These are phyloP conservation scores for Camponotus floridanus DNA, from an alignment of 1,140 invertebrate genomes.

Conservation along the genomic window DNA sequence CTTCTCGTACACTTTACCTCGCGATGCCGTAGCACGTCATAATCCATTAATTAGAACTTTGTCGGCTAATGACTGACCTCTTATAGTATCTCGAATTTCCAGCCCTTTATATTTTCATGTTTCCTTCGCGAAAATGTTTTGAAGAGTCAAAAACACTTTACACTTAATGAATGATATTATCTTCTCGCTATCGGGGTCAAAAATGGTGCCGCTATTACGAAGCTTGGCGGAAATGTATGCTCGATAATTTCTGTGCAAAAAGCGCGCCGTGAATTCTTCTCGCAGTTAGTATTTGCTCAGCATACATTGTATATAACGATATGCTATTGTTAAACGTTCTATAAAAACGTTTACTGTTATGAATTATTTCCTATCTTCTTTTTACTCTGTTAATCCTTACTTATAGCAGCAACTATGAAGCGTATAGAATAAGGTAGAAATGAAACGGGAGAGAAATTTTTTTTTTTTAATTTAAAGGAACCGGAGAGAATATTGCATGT, in stretches of 20 bases:
- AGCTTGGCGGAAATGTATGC: background rate
- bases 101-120: background rate
- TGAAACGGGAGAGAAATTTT: constrained; percentile 10
- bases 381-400: background rate
- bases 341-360: constrained; percentile 16
- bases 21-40: background rate
- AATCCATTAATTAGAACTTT: constrained; percentile 10
- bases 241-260: background rate
- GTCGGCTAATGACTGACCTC: background rate
- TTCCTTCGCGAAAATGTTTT: background rate
- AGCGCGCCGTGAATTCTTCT: constrained; percentile 15
- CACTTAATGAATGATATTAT: constrained; percentile 7
- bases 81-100: background rate
- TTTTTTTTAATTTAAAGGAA: background rate
- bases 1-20: background rate
- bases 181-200: background rate
- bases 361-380: constrained; percentile 16
- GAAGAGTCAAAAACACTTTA: too few species aligned
- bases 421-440: constrained; percentile 1
- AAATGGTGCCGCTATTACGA: background rate
- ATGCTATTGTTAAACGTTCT: constrained; percentile 16
- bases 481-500: background rate
- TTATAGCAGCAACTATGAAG: background rate
- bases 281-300: background rate
- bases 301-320: background rate